These are phyloP conservation scores for Kryptopterus vitreolus DNA, from an alignment of 2,797 vertebrate genomes.

Conservation along the genomic window DNA sequence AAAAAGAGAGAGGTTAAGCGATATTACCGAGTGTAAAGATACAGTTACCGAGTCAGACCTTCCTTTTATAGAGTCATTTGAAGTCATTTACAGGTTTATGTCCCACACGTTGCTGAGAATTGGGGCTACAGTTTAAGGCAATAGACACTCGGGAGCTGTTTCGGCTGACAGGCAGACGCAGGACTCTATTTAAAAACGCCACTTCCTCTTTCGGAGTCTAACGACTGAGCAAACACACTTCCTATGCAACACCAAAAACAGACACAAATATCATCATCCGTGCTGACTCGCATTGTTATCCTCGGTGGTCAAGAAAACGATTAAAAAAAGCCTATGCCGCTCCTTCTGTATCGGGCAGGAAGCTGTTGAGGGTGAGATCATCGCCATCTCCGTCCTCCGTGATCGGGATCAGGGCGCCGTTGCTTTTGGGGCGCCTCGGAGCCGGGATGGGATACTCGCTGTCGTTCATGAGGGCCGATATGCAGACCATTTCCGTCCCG, in stretches of 20 bases:
- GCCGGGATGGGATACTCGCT: conserved; percentile 14
- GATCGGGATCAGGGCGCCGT: conserved; percentile 26
- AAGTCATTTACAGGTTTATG: not conserved
- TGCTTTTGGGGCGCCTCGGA: conserved; percentile 45
- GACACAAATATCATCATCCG: not conserved
- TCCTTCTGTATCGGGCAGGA: conserved; percentile 66
- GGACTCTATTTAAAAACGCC: conserved; percentile 17
- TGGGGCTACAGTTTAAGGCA: not conserved
- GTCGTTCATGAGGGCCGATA: conserved; percentile 75
- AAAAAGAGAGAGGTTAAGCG: not conserved
- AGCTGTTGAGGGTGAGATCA: conserved; percentile 78
- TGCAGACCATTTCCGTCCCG: conserved; percentile 80
- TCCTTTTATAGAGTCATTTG: too few relatives aligned
- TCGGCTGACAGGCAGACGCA: not conserved
- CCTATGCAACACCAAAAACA: conserved; percentile 8
- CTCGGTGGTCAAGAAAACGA: not conserved
- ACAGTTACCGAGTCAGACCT: too few relatives aligned
- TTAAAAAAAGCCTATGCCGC: not conserved
- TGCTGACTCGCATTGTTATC: not conserved
- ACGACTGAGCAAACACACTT: not conserved
- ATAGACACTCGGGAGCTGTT: not conserved
- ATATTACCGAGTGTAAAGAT: not conserved
- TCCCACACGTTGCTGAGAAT: not conserved
- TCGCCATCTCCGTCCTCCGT: conserved; percentile 64
- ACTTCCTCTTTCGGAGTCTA: conserved; percentile 27